Evolutionary conservation across 1,140 invertebrate species (phyloP), one percentile per base, ranked within the genome.

Genomic region (Tribolium castaneum): DNA sequence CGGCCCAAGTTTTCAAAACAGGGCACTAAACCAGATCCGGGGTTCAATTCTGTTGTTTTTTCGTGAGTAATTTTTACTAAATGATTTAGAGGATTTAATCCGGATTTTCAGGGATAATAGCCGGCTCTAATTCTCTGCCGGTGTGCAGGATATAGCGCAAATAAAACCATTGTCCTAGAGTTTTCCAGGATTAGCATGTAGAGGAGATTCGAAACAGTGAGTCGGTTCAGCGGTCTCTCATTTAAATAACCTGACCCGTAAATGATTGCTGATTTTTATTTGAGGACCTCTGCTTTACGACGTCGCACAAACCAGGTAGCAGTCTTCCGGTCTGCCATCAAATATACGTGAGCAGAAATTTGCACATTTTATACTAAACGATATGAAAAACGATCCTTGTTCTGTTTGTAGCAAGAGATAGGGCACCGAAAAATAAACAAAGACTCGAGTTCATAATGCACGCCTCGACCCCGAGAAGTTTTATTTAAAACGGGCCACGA

Each of bases 141-240:
- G 45, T 52, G 49, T 50, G 34, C 51, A 74, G 78, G 66, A 79
- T 74, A 79, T 75, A 79, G 73, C 74, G 66, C 70, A 79, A 79
- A 79, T 79, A 79, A 76, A 79, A 76, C 78, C 78, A 79, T 79
- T 79, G 78, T 79, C 52, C 74, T 76, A 76, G 74, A 79, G 71
- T 79, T 79, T 79, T 76, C 73, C 74, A 45, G 78, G 78, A 79
- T 79, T 79, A 79, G 78, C 59, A 54, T 76, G 78, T 79, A 76
- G 16, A 79, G 66, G 70, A 75, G 78, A 75, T 79, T 79, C 59
- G 70, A 76, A 79, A 79, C 50, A 80, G 66, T 73, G 45, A 78
- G 34, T 72, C 52, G 79, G 73, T 75, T 74, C 76, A 75, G n/a
- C 70, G 76, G 14, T 51, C 71, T 77, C 35, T 66, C 59, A 70